A percentile compares a stretch with the other conserved stretches of the same genome.
phyloP scores from a whole-genome alignment of 2,797 vertebrate species.

The Halcyon smyrnensis region DNA sequence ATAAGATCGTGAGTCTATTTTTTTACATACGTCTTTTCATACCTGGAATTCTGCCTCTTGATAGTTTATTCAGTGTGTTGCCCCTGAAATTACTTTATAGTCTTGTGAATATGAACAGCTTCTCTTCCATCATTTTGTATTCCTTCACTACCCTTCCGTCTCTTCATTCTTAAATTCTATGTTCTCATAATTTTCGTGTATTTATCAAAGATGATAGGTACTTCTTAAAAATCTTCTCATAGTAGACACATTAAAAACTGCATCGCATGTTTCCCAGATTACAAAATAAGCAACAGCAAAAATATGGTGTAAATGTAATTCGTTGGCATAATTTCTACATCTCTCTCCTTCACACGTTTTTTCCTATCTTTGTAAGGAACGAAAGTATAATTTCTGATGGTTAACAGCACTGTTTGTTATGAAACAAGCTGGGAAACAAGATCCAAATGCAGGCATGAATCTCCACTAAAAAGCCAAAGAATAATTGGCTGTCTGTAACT shows the following conservation, averaged over 20 bases:
- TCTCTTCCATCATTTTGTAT: neutral
- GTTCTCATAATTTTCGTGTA: neutral
- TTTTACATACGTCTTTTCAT: neutral
- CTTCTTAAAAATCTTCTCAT: neutral
- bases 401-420: conserved; percentile 24
- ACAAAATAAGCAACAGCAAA: conserved; percentile 12
- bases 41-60: neutral
- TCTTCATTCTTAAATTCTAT: neutral
- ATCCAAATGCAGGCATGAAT: neutral
- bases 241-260: neutral
- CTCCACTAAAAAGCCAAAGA: neutral
- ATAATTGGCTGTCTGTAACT: neutral
- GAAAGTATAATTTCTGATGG: neutral
- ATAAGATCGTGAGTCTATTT: conserved; percentile 92
- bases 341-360: neutral
- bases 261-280: neutral
- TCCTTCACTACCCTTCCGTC: neutral
- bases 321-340: neutral
- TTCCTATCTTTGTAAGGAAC: neutral
- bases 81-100: neutral
- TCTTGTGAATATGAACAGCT: neutral
- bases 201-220: neutral
- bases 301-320: neutral
- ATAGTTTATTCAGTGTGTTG: neutral
- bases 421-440: neutral